Base-by-base conservation (phyloP, 2,797 vertebrate genomes). In the Sorex maritimensis region DNA sequence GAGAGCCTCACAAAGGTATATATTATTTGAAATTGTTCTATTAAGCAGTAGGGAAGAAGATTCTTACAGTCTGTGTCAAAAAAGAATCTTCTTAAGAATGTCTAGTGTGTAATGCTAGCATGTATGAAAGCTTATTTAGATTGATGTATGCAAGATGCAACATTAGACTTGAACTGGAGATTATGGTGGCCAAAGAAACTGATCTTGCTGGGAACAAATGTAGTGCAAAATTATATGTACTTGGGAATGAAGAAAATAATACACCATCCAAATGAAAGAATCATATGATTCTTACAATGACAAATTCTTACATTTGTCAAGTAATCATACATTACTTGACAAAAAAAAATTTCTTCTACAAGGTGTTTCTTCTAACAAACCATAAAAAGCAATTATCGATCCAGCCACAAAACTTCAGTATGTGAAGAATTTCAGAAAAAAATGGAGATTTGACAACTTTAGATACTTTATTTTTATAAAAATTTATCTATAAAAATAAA, bases 401-500 rank as follows among this genome's bases (percentile, higher is more conserved):
- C 87, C 49, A 95, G 85, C 90, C 38, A 19, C 93, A 90, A 52
- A 61, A 89, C 93, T 94, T 97, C 81, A 94, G 93, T 91, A 92
- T 86, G 95, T 86, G 78, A 92, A 95, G 85, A 90, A 41, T 96
- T 97, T 96, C 91, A 93, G 68, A 93, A 65, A 86, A 86, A 75
- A 86, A 65, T 77, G 71, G 71, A 96, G 49, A 81, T 63, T 95
- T 96, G 94, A 97, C 77, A 97, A 87, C 58, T 96, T 90, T 7
- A 96, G 96, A 97, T 95, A 96, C 68, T 58, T 88, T 65, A 95
- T 84, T 98, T 96, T 92, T 84, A 72, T 97, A 97, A 96, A 75
- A 95, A 96, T 96, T 96, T 95, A 95, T 96, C 86, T 95, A 87
- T 2, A 61, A 68, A 92, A 96, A 92, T 95, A 93, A 97, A 97